Evolutionary conservation across 2,113 vertebrate genomes (phyloP).

Genomic region (Acanthisitta chloris): DNA sequence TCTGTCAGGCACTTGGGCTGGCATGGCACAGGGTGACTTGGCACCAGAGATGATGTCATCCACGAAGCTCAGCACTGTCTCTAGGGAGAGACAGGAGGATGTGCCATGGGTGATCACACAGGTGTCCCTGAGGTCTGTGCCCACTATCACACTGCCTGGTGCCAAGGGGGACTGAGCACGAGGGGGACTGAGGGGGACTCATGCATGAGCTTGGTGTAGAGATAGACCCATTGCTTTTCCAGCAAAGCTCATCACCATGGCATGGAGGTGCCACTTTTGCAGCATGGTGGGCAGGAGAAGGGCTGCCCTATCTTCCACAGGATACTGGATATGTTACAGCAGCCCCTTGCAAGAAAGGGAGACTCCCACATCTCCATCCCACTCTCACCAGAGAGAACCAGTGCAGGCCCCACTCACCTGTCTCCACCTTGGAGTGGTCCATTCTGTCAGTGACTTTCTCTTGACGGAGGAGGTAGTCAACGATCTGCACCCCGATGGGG

Average conservation of each 20-base stretch:
- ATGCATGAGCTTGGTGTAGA: neutral
- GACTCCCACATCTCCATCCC: neutral
- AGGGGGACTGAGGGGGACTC: neutral
- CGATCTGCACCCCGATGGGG: constrained; percentile 91
- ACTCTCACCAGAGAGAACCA: neutral
- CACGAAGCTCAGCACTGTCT: constrained; percentile 94
- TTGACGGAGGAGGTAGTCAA: constrained; percentile 95
- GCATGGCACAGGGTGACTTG: constrained; percentile 95
- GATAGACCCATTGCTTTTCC: neutral
- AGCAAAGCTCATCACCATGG: neutral
- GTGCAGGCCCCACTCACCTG: constrained; percentile 74
- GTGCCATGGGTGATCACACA: neutral
- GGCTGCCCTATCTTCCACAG: neutral
- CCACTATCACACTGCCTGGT: neutral
- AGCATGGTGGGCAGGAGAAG: neutral
- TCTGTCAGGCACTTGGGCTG: constrained; percentile 90
- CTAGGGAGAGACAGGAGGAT: constrained; percentile 65
- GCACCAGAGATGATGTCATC: constrained; percentile 96
- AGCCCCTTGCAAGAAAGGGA: neutral
- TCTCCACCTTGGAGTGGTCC: constrained; percentile 97
- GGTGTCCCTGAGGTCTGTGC: neutral
- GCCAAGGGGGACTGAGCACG: neutral
- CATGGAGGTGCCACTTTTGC: neutral
- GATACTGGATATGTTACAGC: neutral
- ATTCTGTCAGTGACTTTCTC: constrained; percentile 94